Evolutionary conservation across 1,140 invertebrate genomes (phyloP).

Genomic region (Akabosia matsudoensis): DNA sequence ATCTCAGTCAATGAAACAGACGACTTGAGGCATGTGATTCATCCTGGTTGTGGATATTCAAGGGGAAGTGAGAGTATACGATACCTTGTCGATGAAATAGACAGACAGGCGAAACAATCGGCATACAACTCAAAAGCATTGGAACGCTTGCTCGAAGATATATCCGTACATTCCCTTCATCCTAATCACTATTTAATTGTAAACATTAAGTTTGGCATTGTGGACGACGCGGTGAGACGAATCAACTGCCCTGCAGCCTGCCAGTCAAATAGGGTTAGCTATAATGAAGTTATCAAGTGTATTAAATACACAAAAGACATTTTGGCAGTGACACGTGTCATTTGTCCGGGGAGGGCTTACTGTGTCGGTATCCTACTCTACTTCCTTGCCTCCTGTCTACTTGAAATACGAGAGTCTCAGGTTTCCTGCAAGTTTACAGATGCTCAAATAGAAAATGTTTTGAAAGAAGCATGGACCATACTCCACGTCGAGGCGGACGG

Average conservation of each 20-base stretch:
- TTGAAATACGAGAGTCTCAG: not conserved
- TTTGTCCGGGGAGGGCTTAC: not conserved
- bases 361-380: not conserved
- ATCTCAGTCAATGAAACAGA: not conserved
- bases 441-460: conserved; percentile 11
- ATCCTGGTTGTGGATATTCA: not conserved
- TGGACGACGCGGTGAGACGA: not conserved
- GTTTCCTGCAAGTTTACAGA: not conserved
- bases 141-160: not conserved
- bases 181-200: conserved; percentile 7
- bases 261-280: not conserved
- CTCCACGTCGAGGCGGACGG: not conserved
- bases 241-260: not conserved
- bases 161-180: not conserved
- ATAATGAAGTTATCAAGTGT: not conserved
- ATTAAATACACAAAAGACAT: not conserved
- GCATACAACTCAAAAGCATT: not conserved
- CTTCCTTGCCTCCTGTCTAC: not conserved
- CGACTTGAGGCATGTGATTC: not conserved
- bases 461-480: conserved; percentile 4
- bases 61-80: not conserved
- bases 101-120: not conserved
- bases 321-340: not conserved
- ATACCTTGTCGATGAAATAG: not conserved
- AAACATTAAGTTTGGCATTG: not conserved